Conservation (phyloP, 2,797 vertebrate species). For the Aplochiton taeniatus region DNA sequence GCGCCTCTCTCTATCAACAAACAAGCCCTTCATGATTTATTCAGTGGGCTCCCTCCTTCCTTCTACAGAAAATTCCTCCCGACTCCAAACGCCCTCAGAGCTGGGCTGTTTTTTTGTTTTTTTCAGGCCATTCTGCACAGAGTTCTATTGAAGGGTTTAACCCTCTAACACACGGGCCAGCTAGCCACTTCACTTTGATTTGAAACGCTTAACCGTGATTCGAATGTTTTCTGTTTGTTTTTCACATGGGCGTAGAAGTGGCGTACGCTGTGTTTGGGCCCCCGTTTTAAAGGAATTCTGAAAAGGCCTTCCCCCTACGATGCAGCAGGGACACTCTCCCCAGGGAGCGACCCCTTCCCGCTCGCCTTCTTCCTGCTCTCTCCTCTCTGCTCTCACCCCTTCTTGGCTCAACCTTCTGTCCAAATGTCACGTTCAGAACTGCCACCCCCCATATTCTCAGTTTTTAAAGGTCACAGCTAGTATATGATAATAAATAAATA, state of each 20-base stretch:
- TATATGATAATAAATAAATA: neutral
- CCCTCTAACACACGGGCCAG: too few species aligned
- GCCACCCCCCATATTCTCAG: neutral
- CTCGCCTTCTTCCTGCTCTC: constrained; percentile 32
- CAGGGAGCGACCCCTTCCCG: constrained; percentile 17
- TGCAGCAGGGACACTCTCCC: neutral
- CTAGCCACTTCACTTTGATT: too few species aligned
- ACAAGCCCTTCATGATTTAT: constrained; percentile 42
- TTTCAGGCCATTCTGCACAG: too few species aligned
- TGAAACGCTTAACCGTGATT: too few species aligned
- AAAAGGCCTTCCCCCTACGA: neutral
- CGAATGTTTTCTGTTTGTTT: too few species aligned
- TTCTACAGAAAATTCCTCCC: neutral
- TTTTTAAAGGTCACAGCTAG: neutral
- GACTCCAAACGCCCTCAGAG: too few species aligned
- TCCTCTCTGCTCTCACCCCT: constrained; percentile 12
- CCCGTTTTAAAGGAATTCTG: neutral
- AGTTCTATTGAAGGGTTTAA: too few species aligned
- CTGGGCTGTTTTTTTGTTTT: too few species aligned
- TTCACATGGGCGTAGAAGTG: too few species aligned
- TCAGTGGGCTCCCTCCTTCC: constrained; percentile 3
- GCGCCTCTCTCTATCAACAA: constrained; percentile 10
- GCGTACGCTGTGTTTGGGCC: neutral
- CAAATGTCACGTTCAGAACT: constrained; percentile 9
- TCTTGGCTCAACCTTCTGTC: constrained; percentile 2